Conservation (phyloP, 2,113 vertebrate genomes). For the Calonectris borealis region DNA sequence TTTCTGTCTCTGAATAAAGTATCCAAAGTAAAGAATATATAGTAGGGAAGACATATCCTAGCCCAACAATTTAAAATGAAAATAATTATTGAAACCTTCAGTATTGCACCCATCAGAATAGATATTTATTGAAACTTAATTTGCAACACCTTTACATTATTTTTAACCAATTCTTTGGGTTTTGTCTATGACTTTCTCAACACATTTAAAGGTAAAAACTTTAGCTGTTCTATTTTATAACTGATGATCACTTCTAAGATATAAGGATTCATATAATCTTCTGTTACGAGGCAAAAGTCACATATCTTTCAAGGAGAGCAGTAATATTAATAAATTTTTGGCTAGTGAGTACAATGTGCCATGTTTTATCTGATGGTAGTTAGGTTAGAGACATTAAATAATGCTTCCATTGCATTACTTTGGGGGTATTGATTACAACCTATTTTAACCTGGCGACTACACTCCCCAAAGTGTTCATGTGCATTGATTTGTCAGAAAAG, state of each 20-base stretch:
- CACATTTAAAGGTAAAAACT: background rate
- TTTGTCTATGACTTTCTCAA: background rate
- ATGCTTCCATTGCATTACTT: background rate
- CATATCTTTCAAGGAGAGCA: background rate
- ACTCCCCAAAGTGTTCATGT: background rate
- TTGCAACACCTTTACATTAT: background rate
- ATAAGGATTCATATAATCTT: background rate
- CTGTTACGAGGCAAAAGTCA: background rate
- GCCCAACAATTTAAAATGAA: background rate
- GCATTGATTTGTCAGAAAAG: background rate
- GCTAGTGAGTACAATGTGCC: background rate
- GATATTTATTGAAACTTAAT: background rate
- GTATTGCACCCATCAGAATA: background rate
- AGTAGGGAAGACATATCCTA: background rate
- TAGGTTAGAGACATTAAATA: background rate
- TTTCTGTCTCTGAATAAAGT: background rate
- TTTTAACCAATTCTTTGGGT: background rate
- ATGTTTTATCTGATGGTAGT: background rate
- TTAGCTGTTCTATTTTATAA: background rate
- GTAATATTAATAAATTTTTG: background rate
- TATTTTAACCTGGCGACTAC: background rate
- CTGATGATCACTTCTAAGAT: background rate
- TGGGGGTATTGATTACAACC: background rate
- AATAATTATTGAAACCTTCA: background rate
- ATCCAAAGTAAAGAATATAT: background rate